Conservation (phyloP, 2,113 vertebrate genomes). For the Platichthys flesus region DNA sequence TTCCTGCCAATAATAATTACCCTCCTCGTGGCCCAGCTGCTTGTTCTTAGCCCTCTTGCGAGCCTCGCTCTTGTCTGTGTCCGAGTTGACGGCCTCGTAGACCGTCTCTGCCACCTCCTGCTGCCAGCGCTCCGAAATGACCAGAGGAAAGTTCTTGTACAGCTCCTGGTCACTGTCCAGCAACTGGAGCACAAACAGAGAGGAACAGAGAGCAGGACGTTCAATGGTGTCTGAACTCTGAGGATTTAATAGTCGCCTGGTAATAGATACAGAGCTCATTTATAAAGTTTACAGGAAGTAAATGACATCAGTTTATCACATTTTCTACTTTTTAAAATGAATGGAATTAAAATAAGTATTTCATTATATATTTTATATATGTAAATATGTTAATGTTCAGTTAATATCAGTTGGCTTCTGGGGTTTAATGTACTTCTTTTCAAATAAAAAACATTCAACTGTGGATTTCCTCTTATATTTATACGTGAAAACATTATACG, state of each 20-base stretch:
- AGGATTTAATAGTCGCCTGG: not conserved
- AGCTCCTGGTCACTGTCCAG: slow-evolving; percentile 98
- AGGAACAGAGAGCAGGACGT: not conserved
- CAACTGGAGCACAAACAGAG: slow-evolving; percentile 78
- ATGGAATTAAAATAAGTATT: too few relatives aligned
- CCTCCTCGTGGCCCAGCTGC: slow-evolving; percentile 96
- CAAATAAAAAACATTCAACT: too few relatives aligned
- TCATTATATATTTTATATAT: too few relatives aligned
- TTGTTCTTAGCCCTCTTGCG: slow-evolving; percentile 98
- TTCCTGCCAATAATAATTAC: slow-evolving; percentile 70
- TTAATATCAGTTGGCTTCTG: too few relatives aligned
- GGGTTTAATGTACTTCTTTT: too few relatives aligned
- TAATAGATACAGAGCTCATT: not conserved
- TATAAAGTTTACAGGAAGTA: not conserved
- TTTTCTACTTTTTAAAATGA: too few relatives aligned
- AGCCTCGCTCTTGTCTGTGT: slow-evolving; percentile 95
- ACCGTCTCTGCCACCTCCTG: slow-evolving; percentile 98
- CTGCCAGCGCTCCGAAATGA: slow-evolving; percentile 99
- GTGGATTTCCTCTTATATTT: too few relatives aligned
- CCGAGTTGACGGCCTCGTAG: slow-evolving; percentile 94
- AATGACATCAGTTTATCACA: not conserved
- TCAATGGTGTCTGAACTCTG: not conserved
- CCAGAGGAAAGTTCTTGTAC: slow-evolving; percentile 98
- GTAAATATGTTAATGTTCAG: too few relatives aligned
- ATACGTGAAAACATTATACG: too few relatives aligned